A percentile compares a stretch with the other conserved stretches of the same genome.
phyloP scores from a whole-genome alignment of 2,888 invertebrate genomes.

The Schizaphis graminum region DNA sequence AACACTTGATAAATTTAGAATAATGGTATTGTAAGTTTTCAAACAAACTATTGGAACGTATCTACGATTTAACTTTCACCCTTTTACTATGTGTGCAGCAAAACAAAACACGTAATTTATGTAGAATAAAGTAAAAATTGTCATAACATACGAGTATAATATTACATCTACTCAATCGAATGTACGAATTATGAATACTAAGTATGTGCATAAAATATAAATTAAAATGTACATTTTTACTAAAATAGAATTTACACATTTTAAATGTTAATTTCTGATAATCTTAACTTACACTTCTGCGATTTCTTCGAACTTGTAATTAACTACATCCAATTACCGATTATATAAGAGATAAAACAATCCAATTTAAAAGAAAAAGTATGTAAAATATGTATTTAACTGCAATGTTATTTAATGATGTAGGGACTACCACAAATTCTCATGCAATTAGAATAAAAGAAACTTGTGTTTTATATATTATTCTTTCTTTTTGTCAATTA shows the following conservation, averaged over 20 bases:
- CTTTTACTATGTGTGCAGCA: background rate
- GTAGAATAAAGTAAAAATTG: background rate
- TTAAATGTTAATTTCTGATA: background rate
- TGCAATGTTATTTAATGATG: background rate
- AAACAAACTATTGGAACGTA: background rate
- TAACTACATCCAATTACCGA: background rate
- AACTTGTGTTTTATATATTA: background rate
- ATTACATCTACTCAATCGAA: background rate
- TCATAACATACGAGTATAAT: background rate
- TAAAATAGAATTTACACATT: background rate
- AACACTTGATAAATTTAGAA: conserved; percentile 47
- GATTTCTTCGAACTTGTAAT: conserved; percentile 7
- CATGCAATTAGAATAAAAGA: conserved; percentile 4
- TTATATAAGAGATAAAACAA: conserved; percentile 6
- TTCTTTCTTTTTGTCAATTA: background rate
- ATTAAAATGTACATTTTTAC: background rate
- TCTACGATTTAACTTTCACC: background rate
- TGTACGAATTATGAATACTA: background rate
- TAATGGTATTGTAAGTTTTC: conserved; percentile 9
- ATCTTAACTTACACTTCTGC: background rate
- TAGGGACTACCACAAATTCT: background rate
- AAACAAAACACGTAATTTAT: background rate
- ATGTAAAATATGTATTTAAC: background rate
- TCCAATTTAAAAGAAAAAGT: conserved; percentile 13
- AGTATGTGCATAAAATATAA: background rate